Conservation (phyloP, 2,888 invertebrate species). For the Lumbricus terrestris region DNA sequence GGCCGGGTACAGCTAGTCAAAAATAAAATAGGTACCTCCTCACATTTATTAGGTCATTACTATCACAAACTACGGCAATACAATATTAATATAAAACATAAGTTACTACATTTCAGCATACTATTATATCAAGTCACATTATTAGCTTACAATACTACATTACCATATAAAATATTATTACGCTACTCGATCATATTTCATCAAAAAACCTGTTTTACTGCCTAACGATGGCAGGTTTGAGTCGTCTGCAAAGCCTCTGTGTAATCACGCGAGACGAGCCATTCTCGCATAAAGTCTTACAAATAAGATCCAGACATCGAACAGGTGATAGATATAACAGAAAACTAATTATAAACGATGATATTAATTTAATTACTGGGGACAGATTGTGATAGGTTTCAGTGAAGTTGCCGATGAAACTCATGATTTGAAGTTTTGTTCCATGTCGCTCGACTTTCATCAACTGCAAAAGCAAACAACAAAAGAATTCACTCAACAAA, state of each 20-base stretch:
- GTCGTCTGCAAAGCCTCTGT: background rate
- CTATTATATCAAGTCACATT: too few relatives aligned
- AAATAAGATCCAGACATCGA: background rate
- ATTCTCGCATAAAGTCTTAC: too few relatives aligned
- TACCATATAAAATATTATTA: too few relatives aligned
- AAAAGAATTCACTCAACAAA: background rate
- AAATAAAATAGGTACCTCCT: too few relatives aligned
- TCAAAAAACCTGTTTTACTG: background rate
- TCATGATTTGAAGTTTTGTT: constrained; percentile 90
- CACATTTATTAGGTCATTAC: too few relatives aligned
- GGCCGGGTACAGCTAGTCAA: too few relatives aligned
- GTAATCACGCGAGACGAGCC: background rate
- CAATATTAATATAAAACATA: too few relatives aligned
- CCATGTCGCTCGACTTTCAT: constrained; percentile 90
- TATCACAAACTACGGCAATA: too few relatives aligned
- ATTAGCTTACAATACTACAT: too few relatives aligned
- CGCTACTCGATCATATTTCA: background rate
- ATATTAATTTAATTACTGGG: constrained; percentile 66
- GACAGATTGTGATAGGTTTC: constrained; percentile 88
- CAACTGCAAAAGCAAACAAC: constrained; percentile 60
- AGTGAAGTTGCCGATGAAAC: constrained; percentile 94
- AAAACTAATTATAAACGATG: background rate
- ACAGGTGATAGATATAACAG: background rate
- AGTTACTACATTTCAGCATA: too few relatives aligned
- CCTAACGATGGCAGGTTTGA: background rate